Evolutionary conservation across 92 coral and sea anemone genomes (phyloP), one percentile per base, ranked within the genome.

Genomic region (Blastomussa wellsi): DNA sequence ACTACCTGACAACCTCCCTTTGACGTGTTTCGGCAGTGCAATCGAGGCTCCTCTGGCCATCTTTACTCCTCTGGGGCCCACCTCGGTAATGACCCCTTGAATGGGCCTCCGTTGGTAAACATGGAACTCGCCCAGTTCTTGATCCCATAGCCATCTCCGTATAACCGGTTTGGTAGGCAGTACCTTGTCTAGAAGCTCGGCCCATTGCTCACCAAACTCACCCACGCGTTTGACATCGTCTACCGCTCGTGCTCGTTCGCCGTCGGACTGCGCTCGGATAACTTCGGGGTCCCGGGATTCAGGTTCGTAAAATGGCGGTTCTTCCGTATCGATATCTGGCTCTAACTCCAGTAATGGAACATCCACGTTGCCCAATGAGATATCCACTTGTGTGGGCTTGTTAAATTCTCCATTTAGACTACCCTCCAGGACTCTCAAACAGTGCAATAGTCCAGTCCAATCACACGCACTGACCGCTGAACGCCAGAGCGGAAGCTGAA

Each of bases 261-360:
- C 91, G 73, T 95, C 95, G n/a, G 99, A 93, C 78, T 91, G 86
- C 42, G 87, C 84, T 35, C 93, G 93, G 82, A 96, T 95, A 72
- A 93, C 91, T 64, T 95, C 99, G 22, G 94, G 94, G 49, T 95
- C 99, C 79, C 93, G 97, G 75, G 97, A 88, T 78, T 96, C 99
- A 9, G 95, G 95, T 31, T 88, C 89, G 78, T 92, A 96, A 33
- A 82, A 83, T 65, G 99, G 99, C 26, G 93, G 97, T 53, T 79
- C 84, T 69, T 90, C 98, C 52, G 86, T 78, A 62, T 95, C 97
- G 52, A 89, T 88, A 72, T 96, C 99, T 47, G 93, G 92, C 37
- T 72, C 84, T 55, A 96, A 97, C 73, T 84, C 72, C 62, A 86
- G 77, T 11, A 88, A 44, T 5, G 93, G 82, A 10, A 93, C 91